These are phyloP conservation scores for Pseudanteris insignis DNA, from an alignment of 2,888 invertebrate species.

Conservation along the genomic window DNA sequence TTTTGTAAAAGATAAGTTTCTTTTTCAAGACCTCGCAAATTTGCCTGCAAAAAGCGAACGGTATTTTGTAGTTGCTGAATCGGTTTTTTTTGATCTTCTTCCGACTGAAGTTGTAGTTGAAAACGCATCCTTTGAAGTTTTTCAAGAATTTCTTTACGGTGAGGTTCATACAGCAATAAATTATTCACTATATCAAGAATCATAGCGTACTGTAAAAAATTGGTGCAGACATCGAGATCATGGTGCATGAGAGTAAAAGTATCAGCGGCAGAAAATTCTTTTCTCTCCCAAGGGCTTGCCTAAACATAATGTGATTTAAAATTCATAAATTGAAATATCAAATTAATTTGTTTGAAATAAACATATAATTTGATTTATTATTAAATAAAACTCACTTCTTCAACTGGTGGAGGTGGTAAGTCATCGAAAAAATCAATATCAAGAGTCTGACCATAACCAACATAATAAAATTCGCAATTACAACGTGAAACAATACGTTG, in stretches of 20 bases:
- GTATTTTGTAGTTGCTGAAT: slow-evolving; percentile 88
- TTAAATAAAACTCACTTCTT: slow-evolving; percentile 74
- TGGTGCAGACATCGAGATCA: slow-evolving; percentile 97
- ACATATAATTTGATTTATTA: no score
- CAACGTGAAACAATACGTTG: slow-evolving; percentile 97
- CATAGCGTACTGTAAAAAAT: slow-evolving; percentile 94
- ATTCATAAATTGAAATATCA: no score
- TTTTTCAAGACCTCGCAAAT: slow-evolving; percentile 86
- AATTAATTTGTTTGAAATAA: neutral
- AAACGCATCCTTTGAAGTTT: slow-evolving; percentile 92
- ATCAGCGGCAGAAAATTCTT: slow-evolving; percentile 86
- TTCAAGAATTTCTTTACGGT: slow-evolving; percentile 89
- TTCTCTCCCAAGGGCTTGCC: slow-evolving; percentile 80
- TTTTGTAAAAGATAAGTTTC: slow-evolving; percentile 88
- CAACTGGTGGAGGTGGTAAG: slow-evolving; percentile 76
- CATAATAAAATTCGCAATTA: slow-evolving; percentile 98
- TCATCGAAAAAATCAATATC: slow-evolving; percentile 71
- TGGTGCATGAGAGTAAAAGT: slow-evolving; percentile 98
- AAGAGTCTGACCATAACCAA: slow-evolving; percentile 81
- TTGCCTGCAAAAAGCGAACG: slow-evolving; percentile 78
- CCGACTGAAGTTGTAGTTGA: slow-evolving; percentile 88
- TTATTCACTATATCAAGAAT: slow-evolving; percentile 98
- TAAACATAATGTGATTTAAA: no score
- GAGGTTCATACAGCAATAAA: slow-evolving; percentile 93
- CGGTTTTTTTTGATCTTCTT: slow-evolving; percentile 90